These are phyloP conservation scores for Platichthys stellatus DNA, from an alignment of 2,113 vertebrate genomes.

Conservation along the genomic window DNA sequence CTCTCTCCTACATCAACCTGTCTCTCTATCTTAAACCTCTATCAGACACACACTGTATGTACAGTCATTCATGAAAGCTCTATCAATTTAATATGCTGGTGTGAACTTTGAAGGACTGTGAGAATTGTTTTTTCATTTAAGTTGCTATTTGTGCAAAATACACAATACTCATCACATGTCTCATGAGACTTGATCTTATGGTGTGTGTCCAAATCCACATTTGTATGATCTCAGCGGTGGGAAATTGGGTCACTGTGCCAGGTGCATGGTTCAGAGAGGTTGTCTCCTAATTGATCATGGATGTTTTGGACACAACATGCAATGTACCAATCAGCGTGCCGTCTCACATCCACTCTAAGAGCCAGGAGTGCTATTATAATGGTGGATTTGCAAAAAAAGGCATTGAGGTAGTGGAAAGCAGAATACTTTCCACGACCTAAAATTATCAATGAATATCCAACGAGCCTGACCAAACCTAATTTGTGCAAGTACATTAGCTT, in stretches of 20 bases:
- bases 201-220: no score
- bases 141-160: no score
- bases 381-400: not conserved
- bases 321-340: no score
- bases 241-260: not conserved
- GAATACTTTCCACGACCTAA: not conserved
- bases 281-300: no score
- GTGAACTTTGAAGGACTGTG: not conserved
- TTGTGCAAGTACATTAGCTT: not conserved
- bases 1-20: slow-evolving; percentile 17
- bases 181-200: no score
- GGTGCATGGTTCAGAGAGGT: not conserved
- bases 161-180: no score
- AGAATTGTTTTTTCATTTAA: not conserved
- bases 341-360: not conserved
- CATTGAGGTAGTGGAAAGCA: not conserved
- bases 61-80: not conserved
- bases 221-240: no score
- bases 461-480: not conserved
- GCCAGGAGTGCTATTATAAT: not conserved
- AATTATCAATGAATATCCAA: not conserved
- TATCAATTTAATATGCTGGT: not conserved
- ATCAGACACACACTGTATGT: slow-evolving; percentile 7
- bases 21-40: slow-evolving; percentile 30
- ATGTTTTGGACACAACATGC: no score